Conservation (phyloP, 2,888 invertebrate species). For the Hydrotaea diabolus region DNA sequence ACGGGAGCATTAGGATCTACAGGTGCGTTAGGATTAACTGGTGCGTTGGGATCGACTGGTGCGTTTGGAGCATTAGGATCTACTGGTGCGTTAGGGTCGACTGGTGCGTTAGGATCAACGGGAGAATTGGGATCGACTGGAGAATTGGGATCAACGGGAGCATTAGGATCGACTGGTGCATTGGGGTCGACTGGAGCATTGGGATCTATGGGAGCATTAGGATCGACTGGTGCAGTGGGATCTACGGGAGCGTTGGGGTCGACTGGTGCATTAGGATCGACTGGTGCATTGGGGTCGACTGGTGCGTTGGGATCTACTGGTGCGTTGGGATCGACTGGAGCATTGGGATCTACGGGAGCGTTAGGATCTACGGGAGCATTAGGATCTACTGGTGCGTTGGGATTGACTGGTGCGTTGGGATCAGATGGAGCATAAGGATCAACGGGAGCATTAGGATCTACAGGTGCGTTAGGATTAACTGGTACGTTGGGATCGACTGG, state of each 20-base stretch:
- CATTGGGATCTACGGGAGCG: slow-evolving; percentile 52
- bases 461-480: slow-evolving; percentile 55
- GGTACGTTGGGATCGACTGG: slow-evolving; percentile 56
- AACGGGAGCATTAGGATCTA: slow-evolving; percentile 60
- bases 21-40: slow-evolving; percentile 54
- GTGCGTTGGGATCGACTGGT: slow-evolving; percentile 39
- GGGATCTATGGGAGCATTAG: slow-evolving; percentile 57
- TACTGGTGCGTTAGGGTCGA: slow-evolving; percentile 51
- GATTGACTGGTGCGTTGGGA: slow-evolving; percentile 43
- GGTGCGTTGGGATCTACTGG: slow-evolving; percentile 38
- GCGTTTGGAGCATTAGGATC: slow-evolving; percentile 49
- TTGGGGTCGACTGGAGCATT: slow-evolving; percentile 55
- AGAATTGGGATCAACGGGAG: slow-evolving; percentile 34
- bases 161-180: slow-evolving; percentile 41
- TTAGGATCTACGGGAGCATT: slow-evolving; percentile 51
- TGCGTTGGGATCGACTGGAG: slow-evolving; percentile 32
- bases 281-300: slow-evolving; percentile 40
- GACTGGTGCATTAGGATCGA: slow-evolving; percentile 45
- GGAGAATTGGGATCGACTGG: slow-evolving; percentile 50
- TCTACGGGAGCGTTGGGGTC: slow-evolving; percentile 34
- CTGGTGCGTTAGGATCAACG: slow-evolving; percentile 41
- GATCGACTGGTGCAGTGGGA: slow-evolving; percentile 47
- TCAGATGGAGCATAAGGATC: slow-evolving; percentile 44
- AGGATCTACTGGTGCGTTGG: slow-evolving; percentile 47
- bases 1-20: slow-evolving; percentile 49